Evolutionary conservation across 1,140 invertebrate species (phyloP), one percentile per base, ranked within the genome.

Genomic region (Drosophila erecta): DNA sequence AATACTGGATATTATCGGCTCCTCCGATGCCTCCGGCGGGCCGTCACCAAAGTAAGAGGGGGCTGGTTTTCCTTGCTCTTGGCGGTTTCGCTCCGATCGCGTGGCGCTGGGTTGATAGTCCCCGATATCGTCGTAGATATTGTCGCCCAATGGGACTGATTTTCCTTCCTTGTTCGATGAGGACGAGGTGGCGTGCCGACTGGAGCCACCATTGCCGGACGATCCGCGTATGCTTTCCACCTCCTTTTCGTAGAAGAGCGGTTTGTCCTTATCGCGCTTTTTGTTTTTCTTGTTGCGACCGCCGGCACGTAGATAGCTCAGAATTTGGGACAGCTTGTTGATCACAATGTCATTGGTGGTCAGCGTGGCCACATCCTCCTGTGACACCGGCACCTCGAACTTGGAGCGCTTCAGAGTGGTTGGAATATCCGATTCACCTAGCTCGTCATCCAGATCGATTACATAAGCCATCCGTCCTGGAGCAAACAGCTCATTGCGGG

Each of bases 391-490:
- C 47, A 98, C 97, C 90, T 99, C 99, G 5, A 97, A 96, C 92
- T 99, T 98, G 79, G 98, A 99, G 41, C 99, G 94, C 44, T 99
- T 97, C 10, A 99, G 90, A 0, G 98, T 99, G 0, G 98, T 99
- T 0, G 99, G 99, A 61, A 99, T 98, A 90, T 99, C 98, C 64
- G 95, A 96, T 7, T 95, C 95, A 67, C 95, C 96, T 56, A 90
- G 50, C 89, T 99, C 98, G 66, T 98, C 96, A 22, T 94, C 93
- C 62, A 99, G 92, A 84, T 99, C 98, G 51, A 99, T 97, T 2
- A 99, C 96, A 91, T 99, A 99, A 0, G 99, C 99, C 98, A 99
- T 99, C 14, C 99, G 94, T 0, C 98, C 97, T 0, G 98, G 97
- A 4, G 97, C 95, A 93, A 99, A 99, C n/a, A 99, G 91, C 81